These are phyloP conservation scores for Hydrozoanthus gracilis DNA, from an alignment of 92 coral and sea anemone genomes.

Conservation along the genomic window DNA sequence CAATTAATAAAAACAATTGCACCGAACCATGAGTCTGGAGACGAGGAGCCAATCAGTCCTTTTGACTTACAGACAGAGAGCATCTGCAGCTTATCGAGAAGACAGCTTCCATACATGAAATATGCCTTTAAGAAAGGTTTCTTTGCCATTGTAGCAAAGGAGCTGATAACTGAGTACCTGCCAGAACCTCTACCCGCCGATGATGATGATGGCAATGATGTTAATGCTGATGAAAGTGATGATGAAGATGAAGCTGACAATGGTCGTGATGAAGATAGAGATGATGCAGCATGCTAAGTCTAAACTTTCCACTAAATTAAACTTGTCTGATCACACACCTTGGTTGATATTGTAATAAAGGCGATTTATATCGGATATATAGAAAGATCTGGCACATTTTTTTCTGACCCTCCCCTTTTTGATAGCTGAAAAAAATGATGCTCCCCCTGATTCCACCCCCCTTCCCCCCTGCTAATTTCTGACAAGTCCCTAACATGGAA, in stretches of 20 bases:
- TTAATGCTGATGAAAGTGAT: conserved; percentile 32
- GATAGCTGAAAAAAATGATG: conserved; percentile 25
- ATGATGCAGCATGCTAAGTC: conserved; percentile 10
- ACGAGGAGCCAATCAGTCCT: conserved; percentile 41
- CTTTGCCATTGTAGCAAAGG: conserved; percentile 43
- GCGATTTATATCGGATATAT: conserved; percentile 25
- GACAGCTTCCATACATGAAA: conserved; percentile 54
- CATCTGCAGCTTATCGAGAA: conserved; percentile 47
- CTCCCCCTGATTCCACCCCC: conserved; percentile 26
- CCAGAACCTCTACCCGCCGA: conserved; percentile 34
- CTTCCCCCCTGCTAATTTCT: too few species aligned
- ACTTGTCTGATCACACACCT: background rate
- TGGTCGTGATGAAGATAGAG: conserved; percentile 39
- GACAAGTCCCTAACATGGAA: too few species aligned
- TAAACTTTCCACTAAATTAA: background rate
- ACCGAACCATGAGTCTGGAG: conserved; percentile 13
- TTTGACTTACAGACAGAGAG: conserved; percentile 45
- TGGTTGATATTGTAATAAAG: conserved; percentile 35
- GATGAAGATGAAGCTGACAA: conserved; percentile 44
- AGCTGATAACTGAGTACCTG: conserved; percentile 47
- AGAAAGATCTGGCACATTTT: conserved; percentile 29
- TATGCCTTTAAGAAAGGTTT: conserved; percentile 48
- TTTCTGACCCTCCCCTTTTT: conserved; percentile 35
- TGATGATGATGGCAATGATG: conserved; percentile 41
- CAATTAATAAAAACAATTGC: conserved; percentile 18